Percentiles rank a stretch among this genome's conserved stretches.
Conservation (phyloP, 2,797 vertebrate species). For the Pantherophis vulpinus region DNA sequence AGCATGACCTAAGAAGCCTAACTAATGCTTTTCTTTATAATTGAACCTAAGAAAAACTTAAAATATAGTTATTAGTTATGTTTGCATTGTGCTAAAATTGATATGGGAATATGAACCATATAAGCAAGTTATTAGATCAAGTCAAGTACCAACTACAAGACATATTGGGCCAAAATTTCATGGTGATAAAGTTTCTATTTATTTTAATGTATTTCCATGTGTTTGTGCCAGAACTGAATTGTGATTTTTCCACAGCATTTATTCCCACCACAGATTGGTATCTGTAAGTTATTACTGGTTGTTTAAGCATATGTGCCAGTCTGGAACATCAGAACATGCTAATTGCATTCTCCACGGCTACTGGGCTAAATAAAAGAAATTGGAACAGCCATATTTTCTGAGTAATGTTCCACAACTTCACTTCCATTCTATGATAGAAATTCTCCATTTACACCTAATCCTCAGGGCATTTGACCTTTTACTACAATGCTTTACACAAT, state of each 20-base stretch:
- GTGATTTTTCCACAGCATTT: conserved; percentile 35
- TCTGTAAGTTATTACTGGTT: not conserved
- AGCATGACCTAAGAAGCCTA: not conserved
- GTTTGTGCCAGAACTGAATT: conserved; percentile 6
- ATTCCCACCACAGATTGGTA: conserved; percentile 2
- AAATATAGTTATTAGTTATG: not conserved
- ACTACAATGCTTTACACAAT: not conserved
- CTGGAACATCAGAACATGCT: conserved; percentile 15
- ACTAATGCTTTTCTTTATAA: not conserved
- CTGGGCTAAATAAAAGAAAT: not conserved
- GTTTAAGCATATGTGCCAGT: conserved; percentile 15
- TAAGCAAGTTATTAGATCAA: not conserved
- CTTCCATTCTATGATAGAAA: not conserved
- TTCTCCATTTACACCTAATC: not conserved
- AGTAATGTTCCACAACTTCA: not conserved
- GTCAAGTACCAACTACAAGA: not conserved
- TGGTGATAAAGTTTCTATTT: conserved; percentile 25
- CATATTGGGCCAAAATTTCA: conserved; percentile 11
- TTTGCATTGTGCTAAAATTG: not conserved
- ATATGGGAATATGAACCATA: not conserved
- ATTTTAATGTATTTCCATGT: conserved; percentile 7
- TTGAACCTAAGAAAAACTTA: not conserved
- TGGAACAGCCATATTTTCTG: not conserved
- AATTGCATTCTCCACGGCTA: not conserved
- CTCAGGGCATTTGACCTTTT: not conserved